Percentiles rank a stretch among this genome's conserved stretches.
These are phyloP conservation scores for Ephialtes manifestator DNA, from an alignment of 2,888 invertebrate species.

Conservation along the genomic window DNA sequence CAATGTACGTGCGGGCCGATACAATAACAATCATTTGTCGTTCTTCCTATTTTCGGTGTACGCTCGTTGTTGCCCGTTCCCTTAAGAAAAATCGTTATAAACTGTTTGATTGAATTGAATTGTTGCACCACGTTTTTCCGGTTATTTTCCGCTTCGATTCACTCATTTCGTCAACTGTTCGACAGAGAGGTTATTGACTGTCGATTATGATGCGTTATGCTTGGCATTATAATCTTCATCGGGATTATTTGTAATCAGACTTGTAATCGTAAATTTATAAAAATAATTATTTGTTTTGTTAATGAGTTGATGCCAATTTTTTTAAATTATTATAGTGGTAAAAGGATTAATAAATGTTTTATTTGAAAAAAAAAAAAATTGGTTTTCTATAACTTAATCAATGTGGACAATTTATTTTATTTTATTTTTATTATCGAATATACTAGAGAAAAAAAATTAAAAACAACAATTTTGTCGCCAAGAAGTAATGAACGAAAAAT, in stretches of 20 bases:
- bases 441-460: too few relatives aligned
- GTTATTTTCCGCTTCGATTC: constrained; percentile 31
- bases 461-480: too few relatives aligned
- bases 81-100: constrained; percentile 27
- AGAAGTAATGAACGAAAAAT: too few relatives aligned
- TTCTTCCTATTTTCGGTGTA: background rate
- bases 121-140: background rate
- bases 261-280: too few relatives aligned
- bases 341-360: too few relatives aligned
- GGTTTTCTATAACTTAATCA: too few relatives aligned
- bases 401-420: too few relatives aligned
- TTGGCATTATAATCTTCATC: background rate
- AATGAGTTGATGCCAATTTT: too few relatives aligned
- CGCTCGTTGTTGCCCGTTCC: background rate
- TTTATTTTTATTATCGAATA: too few relatives aligned
- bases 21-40: constrained; percentile 31
- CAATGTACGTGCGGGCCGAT: background rate
- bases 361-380: too few relatives aligned
- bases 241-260: background rate
- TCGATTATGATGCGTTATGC: background rate
- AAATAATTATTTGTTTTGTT: too few relatives aligned
- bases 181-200: background rate
- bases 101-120: constrained; percentile 11
- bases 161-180: constrained; percentile 1
- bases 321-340: too few relatives aligned